Base-by-base conservation (phyloP, 2,888 invertebrate genomes). In the Tigriopus californicus region DNA sequence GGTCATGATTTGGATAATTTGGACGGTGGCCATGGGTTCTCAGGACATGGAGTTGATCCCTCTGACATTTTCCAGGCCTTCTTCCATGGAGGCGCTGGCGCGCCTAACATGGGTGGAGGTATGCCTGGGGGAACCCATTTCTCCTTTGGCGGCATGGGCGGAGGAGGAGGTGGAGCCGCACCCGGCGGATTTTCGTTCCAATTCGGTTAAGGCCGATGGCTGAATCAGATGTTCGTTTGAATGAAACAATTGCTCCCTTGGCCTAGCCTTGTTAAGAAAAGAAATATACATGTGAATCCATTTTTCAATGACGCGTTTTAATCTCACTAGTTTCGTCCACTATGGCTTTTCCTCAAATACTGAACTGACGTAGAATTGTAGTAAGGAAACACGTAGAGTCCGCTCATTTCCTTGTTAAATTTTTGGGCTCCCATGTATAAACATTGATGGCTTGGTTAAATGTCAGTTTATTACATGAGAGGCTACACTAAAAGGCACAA, bases 1-100 rank as follows among this genome's bases (percentile, higher is more conserved):
- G 92, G 91, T 0, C 86, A 89, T 63, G 90, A 91, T 70, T 74
- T 91, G 65, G 88, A 89, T 54, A 88, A 87, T 62, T 76, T 76
- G 65, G 78, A 71, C 67, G 74, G 61, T 22, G 53, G 53, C 13
- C 53, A 53, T 41, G 65, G 62, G 15, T 62, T 63, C 18, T 63
- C 61, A 58, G 55, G 51, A n/a, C 61, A 60, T 41, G 62, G 61
- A 49, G 79, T 86, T 66, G 86, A 88, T 73, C 85, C 87, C 8
- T 82, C 81, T 69, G 80, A 82, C 69, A 82, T 87, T 70, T 89
- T 87, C 79, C 84, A 85, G 68, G 77, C 82, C 2, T 88, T 87
- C 78, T 89, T 84, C 76, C 79, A 79, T 4, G 71, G 73, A 33
- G 65, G 61, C 33, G 61, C 61, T 13, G 58, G 67, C 63, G 64